These are phyloP conservation scores for Gadus chalcogrammus DNA, from an alignment of 2,113 vertebrate species.

Conservation along the genomic window DNA sequence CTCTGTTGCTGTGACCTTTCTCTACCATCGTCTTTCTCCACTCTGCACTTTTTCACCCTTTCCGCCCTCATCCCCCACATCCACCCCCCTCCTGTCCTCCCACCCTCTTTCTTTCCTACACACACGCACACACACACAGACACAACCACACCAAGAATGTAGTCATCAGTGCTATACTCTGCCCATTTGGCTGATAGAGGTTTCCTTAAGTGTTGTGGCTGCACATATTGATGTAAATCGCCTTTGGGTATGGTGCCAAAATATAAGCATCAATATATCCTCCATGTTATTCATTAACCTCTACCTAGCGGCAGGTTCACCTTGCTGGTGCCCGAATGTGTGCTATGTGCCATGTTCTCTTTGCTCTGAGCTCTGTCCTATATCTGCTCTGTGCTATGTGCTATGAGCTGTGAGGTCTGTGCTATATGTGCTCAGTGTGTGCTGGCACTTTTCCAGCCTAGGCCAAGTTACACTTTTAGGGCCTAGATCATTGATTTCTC, in stretches of 20 bases:
- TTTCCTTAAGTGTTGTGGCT: not conserved
- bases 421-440: no score
- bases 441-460: not conserved
- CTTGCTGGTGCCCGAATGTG: no score
- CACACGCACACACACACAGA: conserved; percentile 1
- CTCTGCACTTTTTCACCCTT: no score
- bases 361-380: not conserved
- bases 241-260: not conserved
- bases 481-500: conserved; percentile 40
- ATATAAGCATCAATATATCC: not conserved
- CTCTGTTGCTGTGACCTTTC: no score
- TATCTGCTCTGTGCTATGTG: no score
- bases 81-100: no score
- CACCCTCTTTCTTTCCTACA: not conserved
- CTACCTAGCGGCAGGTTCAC: no score
- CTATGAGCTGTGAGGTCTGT: not conserved
- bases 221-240: not conserved
- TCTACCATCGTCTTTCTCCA: no score
- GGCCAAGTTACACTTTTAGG: conserved; percentile 25
- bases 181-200: conserved; percentile 7
- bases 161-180: not conserved
- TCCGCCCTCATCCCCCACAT: no score
- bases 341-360: no score
- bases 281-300: not conserved
- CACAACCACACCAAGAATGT: not conserved